These are phyloP conservation scores for Delichon dasypus DNA, from an alignment of 2,797 vertebrate species.

Conservation along the genomic window DNA sequence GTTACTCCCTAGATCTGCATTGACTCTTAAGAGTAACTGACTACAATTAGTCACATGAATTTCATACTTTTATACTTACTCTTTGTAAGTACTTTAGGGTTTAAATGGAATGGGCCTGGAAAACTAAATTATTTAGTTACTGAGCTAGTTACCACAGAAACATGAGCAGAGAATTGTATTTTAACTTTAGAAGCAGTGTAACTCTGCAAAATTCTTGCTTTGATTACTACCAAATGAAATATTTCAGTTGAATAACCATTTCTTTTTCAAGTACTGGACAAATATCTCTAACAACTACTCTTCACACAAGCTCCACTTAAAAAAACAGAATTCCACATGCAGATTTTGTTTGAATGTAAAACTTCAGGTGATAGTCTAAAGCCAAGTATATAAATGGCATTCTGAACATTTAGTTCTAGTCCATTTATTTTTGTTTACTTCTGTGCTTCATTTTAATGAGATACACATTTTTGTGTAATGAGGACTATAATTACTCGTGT, in stretches of 20 bases:
- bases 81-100: not conserved
- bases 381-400: not conserved
- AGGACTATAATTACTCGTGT: not conserved
- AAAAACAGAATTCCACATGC: not conserved
- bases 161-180: not conserved
- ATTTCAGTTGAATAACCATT: not conserved
- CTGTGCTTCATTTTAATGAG: conserved; percentile 1
- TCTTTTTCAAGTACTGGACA: not conserved
- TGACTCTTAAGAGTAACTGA: not conserved
- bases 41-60: not conserved
- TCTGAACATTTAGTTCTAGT: conserved; percentile 1
- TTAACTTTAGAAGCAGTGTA: not conserved
- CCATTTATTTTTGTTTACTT: conserved; percentile 30
- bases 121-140: not conserved
- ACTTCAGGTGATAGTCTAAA: not conserved
- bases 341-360: not conserved
- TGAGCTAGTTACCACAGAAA: conserved; percentile 15
- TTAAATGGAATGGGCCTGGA: not conserved
- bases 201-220: not conserved
- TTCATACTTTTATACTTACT: not conserved
- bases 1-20: not conserved
- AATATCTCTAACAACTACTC: not conserved
- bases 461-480: not conserved
- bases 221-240: not conserved
- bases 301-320: not conserved